Evolutionary conservation across 2,113 vertebrate species (phyloP).

Genomic region (Paracyprichromis sp.): DNA sequence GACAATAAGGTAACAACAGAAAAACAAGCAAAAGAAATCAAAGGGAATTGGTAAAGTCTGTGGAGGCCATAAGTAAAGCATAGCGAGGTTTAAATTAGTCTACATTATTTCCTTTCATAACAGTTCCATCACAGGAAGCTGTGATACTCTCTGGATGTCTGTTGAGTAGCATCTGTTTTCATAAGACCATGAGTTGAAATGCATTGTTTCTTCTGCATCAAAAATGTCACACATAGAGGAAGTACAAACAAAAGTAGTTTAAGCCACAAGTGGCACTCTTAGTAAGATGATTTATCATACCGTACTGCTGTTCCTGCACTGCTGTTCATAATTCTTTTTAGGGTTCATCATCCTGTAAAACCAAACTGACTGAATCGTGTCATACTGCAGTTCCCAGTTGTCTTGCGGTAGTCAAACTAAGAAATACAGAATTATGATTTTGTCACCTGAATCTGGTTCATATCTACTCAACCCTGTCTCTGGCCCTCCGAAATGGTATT

Average conservation of each 20-base stretch:
- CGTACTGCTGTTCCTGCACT: slow-evolving; percentile 23
- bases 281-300: slow-evolving; percentile 44
- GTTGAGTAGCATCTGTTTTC: slow-evolving; percentile 7
- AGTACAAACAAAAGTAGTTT: slow-evolving; percentile 16
- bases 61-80: background rate
- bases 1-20: background rate
- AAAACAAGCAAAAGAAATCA: slow-evolving; percentile 3
- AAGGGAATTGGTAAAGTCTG: background rate
- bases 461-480: background rate
- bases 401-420: slow-evolving; percentile 22
- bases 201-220: slow-evolving; percentile 4
- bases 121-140: background rate
- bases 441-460: slow-evolving; percentile 24
- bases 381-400: slow-evolving; percentile 14
- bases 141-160: background rate
- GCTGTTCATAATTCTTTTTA: slow-evolving; percentile 12
- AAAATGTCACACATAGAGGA: slow-evolving; percentile 28
- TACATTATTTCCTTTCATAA: slow-evolving; percentile 10
- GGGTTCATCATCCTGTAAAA: slow-evolving; percentile 39
- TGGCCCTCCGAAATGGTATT: background rate
- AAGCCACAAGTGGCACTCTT: slow-evolving; percentile 38
- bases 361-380: slow-evolving; percentile 63
- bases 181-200: slow-evolving; percentile 19
- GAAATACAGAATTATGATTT: slow-evolving; percentile 1
- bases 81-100: slow-evolving; percentile 9